These are phyloP conservation scores for Mermis nigrescens DNA, from an alignment of 2,888 invertebrate genomes.

Conservation along the genomic window DNA sequence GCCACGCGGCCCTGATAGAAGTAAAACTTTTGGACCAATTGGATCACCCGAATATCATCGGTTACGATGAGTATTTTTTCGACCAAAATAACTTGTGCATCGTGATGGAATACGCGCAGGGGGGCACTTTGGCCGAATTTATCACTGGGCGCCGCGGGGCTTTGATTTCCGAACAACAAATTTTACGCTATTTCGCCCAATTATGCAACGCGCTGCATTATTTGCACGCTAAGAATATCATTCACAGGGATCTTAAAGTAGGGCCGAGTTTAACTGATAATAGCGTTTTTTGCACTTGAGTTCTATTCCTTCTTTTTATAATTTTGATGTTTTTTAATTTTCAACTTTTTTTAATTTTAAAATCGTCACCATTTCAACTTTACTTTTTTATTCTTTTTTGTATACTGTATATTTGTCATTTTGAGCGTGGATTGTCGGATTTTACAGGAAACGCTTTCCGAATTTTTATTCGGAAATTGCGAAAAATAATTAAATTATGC, in stretches of 20 bases:
- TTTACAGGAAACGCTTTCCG: too few relatives aligned
- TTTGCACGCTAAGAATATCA: constrained; percentile 54
- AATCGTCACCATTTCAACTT: too few relatives aligned
- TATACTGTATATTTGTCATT: too few relatives aligned
- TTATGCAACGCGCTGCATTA: constrained; percentile 56
- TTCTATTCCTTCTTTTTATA: too few relatives aligned
- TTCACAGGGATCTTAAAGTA: constrained; percentile 64
- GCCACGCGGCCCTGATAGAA: constrained; percentile 44
- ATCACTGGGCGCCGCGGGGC: constrained; percentile 43
- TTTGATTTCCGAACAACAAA: constrained; percentile 44
- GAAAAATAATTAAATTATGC: too few relatives aligned
- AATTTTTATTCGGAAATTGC: too few relatives aligned
- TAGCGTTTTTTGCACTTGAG: too few relatives aligned
- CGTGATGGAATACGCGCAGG: constrained; percentile 62
- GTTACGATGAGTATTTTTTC: constrained; percentile 50
- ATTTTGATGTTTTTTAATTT: too few relatives aligned
- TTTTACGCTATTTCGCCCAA: constrained; percentile 51
- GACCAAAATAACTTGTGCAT: constrained; percentile 45
- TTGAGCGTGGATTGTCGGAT: too few relatives aligned
- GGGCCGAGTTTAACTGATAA: too few relatives aligned
- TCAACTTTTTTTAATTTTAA: too few relatives aligned
- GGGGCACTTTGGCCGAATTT: constrained; percentile 54
- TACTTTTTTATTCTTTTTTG: too few relatives aligned
- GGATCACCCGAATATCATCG: constrained; percentile 53
- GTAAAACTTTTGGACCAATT: constrained; percentile 47